Evolutionary conservation across 2,113 vertebrate genomes (phyloP), one percentile per base, ranked within the genome.

Genomic region (Pteronura brasiliensis): DNA sequence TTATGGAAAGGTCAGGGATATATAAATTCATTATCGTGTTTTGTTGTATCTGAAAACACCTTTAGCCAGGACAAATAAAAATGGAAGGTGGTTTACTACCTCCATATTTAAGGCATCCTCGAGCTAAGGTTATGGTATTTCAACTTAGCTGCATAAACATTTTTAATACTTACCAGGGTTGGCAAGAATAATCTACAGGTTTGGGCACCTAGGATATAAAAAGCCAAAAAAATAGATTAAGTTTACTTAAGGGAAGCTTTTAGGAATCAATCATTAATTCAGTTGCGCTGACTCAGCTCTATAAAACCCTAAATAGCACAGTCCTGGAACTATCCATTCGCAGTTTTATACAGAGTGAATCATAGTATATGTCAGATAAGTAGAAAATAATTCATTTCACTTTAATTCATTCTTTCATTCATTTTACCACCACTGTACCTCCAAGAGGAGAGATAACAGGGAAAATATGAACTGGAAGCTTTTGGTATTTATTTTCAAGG

Each of bases 121-220:
- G 0, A 95, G 90, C 87, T 90, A 95, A 93, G 84, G 76, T 74
- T 87, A 81, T 36, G 65, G 69, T 96, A 96, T 97, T 96, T 98
- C 95, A 92, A 92, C 80, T 95, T 55, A 90, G 94, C 88, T 77
- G 89, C 85, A 97, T 82, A 97, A 95, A 97, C 93, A 97, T 94
- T 77, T 96, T 61, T 95, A 95, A 31, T 93, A 99, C 99, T 96
- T 98, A 99, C 99, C 99, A 99, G 3, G 99, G 98, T 10, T 99
- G 99, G 71, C 99, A 98, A 96, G 99, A 99, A 98, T 99, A 99
- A 98, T 99, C 99, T 42, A 99, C 99, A 61, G 99, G 99, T 97
- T 99, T 99, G 59, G 99, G 99, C 52, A 99, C 99, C 99, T 99
- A 99, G 61, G 42, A 91, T 31, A 90, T 31, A 29, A 98, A 93